Conservation (phyloP, 2,113 vertebrate species). For the Gasterosteus nipponicus region DNA sequence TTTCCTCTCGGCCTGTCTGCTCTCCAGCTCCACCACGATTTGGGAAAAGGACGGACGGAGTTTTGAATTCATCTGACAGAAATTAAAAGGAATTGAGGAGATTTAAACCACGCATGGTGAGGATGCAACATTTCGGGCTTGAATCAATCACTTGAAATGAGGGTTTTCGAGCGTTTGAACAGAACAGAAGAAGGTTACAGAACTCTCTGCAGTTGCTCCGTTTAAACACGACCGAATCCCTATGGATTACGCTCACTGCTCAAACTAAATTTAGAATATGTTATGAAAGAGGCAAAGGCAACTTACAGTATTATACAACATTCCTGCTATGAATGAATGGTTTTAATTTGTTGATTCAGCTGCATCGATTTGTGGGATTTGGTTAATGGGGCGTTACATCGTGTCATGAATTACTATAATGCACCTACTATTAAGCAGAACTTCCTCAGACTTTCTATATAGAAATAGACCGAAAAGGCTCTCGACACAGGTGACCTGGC, state of each 20-base stretch:
- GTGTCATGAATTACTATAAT: no score
- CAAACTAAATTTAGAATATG: not conserved
- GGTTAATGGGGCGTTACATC: not conserved
- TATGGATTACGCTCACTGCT: not conserved
- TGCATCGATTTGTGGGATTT: not conserved
- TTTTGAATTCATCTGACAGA: slow-evolving; percentile 62
- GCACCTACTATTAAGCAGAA: not conserved
- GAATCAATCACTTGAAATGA: not conserved
- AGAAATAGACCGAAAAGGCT: not conserved
- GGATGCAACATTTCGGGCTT: no score
- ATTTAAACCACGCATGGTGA: not conserved
- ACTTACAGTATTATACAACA: not conserved
- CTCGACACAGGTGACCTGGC: not conserved
- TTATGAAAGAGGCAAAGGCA: not conserved
- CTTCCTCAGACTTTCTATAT: not conserved
- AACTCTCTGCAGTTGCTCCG: not conserved
- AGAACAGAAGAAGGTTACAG: not conserved
- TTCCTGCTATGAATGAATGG: not conserved
- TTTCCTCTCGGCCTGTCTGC: slow-evolving; percentile 62
- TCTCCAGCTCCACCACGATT: slow-evolving; percentile 86
- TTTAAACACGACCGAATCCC: not conserved
- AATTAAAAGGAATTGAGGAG: not conserved
- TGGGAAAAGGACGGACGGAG: slow-evolving; percentile 88
- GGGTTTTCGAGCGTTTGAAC: not conserved
- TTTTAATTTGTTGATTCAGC: not conserved